Evolutionary conservation across 2,113 vertebrate species (phyloP).

Genomic region (Azemiops feae): DNA sequence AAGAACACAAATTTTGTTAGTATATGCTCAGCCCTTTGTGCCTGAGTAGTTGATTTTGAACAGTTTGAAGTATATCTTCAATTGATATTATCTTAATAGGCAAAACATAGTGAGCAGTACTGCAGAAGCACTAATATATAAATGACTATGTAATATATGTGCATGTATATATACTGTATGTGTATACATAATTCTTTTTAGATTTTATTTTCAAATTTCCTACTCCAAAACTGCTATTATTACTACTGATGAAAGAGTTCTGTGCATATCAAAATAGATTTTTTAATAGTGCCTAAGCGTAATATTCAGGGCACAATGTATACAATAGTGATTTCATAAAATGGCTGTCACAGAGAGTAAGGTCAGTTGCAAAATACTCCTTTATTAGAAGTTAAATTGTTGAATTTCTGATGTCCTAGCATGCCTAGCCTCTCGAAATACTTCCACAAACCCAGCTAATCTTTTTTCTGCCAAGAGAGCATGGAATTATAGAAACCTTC

Average conservation of each 20-base stretch:
- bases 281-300: neutral
- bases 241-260: neutral
- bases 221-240: neutral
- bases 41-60: slow-evolving; percentile 7
- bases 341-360: neutral
- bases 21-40: neutral
- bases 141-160: slow-evolving; percentile 3
- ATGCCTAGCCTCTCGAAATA: neutral
- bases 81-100: neutral
- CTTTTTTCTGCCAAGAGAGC: neutral
- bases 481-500: neutral
- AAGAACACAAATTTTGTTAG: neutral
- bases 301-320: neutral
- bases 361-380: neutral
- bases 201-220: neutral
- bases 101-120: neutral
- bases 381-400: neutral
- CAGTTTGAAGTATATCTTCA: neutral
- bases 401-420: neutral
- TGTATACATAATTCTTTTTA: neutral
- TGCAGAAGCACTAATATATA: neutral
- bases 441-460: neutral
- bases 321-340: neutral
- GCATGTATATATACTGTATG: slow-evolving; percentile 20
- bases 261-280: neutral